Evolutionary conservation across 2,888 invertebrate species (phyloP), one percentile per base, ranked within the genome.

Genomic region (Eupithecia exiguata): DNA sequence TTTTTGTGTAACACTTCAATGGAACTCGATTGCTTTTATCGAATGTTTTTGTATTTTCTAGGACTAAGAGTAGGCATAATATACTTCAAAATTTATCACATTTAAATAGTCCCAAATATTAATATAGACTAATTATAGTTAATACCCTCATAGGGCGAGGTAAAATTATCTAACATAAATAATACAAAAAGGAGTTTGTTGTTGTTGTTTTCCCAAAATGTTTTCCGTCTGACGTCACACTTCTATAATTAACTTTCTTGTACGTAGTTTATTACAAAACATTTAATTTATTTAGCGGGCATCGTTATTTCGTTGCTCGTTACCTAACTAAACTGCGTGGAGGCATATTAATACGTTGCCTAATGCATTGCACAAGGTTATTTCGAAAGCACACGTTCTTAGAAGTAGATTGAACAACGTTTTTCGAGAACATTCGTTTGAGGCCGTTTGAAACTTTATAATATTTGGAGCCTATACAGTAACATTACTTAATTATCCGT

Each of bases 251-350:
- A 38, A n/a, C 36, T 65, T 65, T 38, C 65, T n/a, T n/a, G 5
- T 35, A 5, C 65, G 35, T 65, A 43, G 14, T 49, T 21, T 25
- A 58, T 25, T 38, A 25, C 40, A 21, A 25, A 38, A 49, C 30
- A 46, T 43, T 68, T 68, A 68, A 68, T 68, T 68, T 49, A 68
- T 68, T 63, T 68, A 38, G 30, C 18, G 30, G 16, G 10, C 25
- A 68, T 30, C 46, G 43, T 68, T n/a, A 68, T 43, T 36, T 21
- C 65, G 65, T 12, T 66, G 40, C n/a, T 65, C 18, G 63, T 66
- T 66, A 43, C 66, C 21, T 16, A 40, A 66, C 40, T 38, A 14
- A 21, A 6, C 25, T 40, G 66, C 66, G 16, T 25, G 38, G 14
- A 25, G 38, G 66, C 66, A 66, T 66, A 25, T 12, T 66, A 66